phyloP scores from a whole-genome alignment of 1,140 invertebrate species.

The Drosophila athabasca region DNA sequence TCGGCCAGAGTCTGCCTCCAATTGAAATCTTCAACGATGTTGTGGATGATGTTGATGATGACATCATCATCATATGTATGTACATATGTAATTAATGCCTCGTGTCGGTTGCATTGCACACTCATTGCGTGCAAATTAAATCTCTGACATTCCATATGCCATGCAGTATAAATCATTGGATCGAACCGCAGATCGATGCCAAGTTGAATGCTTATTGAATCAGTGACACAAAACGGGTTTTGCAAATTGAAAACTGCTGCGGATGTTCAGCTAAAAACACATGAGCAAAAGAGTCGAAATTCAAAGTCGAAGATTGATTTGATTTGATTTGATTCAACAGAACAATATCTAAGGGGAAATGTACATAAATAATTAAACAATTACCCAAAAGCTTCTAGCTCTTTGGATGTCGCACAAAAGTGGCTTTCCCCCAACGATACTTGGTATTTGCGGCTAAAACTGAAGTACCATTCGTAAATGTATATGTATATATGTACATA shows the following conservation, averaged over 20 bases:
- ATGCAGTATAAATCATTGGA: slow-evolving; percentile 37
- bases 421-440: too few species aligned
- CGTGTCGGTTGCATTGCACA: slow-evolving; percentile 42
- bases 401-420: too few species aligned
- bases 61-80: slow-evolving; percentile 51
- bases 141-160: slow-evolving; percentile 33
- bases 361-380: too few species aligned
- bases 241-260: neutral
- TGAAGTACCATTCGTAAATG: neutral
- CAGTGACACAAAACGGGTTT: slow-evolving; percentile 39
- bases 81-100: slow-evolving; percentile 62
- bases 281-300: slow-evolving; percentile 14
- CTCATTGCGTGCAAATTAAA: slow-evolving; percentile 60
- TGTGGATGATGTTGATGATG: slow-evolving; percentile 2
- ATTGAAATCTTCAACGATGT: slow-evolving; percentile 50
- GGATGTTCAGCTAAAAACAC: slow-evolving; percentile 10
- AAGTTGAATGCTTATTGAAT: slow-evolving; percentile 49
- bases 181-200: slow-evolving; percentile 45
- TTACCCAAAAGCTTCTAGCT: too few species aligned
- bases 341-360: slow-evolving; percentile 10
- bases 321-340: neutral
- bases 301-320: neutral
- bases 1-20: slow-evolving; percentile 25
- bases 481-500: too few species aligned
- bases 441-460: neutral